phyloP scores from a whole-genome alignment of 2,888 invertebrate species.

The Apodemia duryi region DNA sequence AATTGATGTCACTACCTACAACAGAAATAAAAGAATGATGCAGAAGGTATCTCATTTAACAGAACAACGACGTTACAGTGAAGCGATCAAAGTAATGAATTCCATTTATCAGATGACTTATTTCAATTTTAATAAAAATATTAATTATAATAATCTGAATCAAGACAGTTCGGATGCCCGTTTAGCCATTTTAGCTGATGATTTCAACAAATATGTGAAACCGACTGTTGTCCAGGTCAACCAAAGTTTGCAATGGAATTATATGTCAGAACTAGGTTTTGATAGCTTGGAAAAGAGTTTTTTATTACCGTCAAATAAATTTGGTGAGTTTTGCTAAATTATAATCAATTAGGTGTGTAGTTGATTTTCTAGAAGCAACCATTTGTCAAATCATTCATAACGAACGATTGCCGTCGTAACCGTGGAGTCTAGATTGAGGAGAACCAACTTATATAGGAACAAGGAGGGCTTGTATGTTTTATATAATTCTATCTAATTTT shows the following conservation, averaged over 20 bases:
- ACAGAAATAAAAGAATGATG: constrained; percentile 40
- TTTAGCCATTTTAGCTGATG: constrained; percentile 41
- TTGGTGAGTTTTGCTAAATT: constrained; percentile 64
- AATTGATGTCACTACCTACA: constrained; percentile 52
- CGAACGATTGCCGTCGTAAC: too few species aligned
- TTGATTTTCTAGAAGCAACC: too few species aligned
- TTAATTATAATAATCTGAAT: constrained; percentile 63
- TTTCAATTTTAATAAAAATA: constrained; percentile 39
- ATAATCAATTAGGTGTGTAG: too few species aligned
- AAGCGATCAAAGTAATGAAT: constrained; percentile 42
- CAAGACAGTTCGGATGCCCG: constrained; percentile 47
- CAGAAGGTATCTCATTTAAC: constrained; percentile 45
- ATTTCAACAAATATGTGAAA: constrained; percentile 57
- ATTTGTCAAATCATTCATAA: too few species aligned
- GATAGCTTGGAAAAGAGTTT: constrained; percentile 48
- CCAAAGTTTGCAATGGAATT: constrained; percentile 52
- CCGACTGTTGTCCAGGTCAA: constrained; percentile 54
- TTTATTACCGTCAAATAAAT: constrained; percentile 55
- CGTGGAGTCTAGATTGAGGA: too few species aligned
- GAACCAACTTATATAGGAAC: too few species aligned
- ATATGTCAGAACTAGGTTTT: constrained; percentile 47
- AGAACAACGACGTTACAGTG: constrained; percentile 42
- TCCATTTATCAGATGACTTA: constrained; percentile 44
- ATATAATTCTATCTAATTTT: too few species aligned
- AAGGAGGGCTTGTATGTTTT: too few species aligned